Base-by-base conservation (phyloP, 2,888 invertebrate species). In the Metacarcinus magister region DNA sequence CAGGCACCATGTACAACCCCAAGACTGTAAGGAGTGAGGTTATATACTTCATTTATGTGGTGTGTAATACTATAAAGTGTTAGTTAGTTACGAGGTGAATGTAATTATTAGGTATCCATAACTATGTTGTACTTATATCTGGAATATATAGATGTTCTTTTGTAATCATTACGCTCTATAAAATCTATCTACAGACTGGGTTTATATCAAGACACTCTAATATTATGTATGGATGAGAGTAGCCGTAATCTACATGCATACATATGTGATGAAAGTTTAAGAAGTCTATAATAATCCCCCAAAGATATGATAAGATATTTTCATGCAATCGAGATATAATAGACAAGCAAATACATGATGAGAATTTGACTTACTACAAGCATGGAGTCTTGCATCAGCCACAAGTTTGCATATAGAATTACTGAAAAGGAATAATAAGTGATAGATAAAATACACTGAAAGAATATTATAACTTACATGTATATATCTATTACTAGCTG, bases 1-100 rank as follows among this genome's bases (percentile, higher is more conserved):
- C 98, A 89, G 99, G 99, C 97, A 99, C 98, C 98, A 99, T 98
- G 97, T 99, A 99, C 91, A 99, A 97, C 95, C 98, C 97, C 97
- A 99, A 97, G 92, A 99, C 98, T 97, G 98, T 98, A 97, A 97
- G 43, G 10, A 32, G 54, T 28, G 46, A 39, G 90, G 39, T 39
- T n/a, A 48, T 3, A 28, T 19, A 46, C 10, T 92, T 46, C 46
- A 48, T 32, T 54, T 46, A 10, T 92, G 28, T 0, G 0, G 92
- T 23, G 46, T 92, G 32, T n/a, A 93, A 43, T 19, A 8, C 54
- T 39, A 8, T 28, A 4, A 23, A n/a, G n/a, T 67, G 94, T 44
- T 43, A 94, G 44, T 13, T 13, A 13, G n/a, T n/a, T n/a, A 39
- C 0, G 2, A 39, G 39, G 39, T 39, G 39, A 39, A 39, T 39